phyloP scores from a whole-genome alignment of 2,113 vertebrate genomes.

The Paramormyrops kingsleyae region DNA sequence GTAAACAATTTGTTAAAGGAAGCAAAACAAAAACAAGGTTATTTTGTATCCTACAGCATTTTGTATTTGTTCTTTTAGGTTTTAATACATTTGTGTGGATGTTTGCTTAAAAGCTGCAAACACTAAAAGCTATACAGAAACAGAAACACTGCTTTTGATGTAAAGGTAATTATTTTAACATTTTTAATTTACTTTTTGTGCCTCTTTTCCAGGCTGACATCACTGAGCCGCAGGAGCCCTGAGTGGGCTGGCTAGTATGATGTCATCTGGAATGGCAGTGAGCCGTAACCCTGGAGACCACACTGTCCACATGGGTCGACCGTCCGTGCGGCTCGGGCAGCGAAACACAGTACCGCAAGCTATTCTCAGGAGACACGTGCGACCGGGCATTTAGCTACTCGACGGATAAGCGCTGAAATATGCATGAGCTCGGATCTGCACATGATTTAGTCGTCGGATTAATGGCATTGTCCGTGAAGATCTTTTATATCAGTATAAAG shows the following conservation, averaged over 20 bases:
- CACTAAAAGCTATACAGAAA: not conserved
- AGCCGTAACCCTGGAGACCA: not conserved
- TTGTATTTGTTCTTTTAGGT: not conserved
- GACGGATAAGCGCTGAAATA: constrained; percentile 15
- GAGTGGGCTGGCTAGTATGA: not conserved
- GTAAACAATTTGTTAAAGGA: not conserved
- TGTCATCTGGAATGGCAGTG: not conserved
- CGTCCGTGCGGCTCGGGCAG: not conserved
- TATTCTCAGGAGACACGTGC: not conserved
- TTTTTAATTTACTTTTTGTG: not conserved
- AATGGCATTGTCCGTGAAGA: not conserved
- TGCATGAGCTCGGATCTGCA: constrained; percentile 9
- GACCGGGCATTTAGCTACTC: not conserved
- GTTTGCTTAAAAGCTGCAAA: not conserved
- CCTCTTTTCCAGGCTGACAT: not conserved
- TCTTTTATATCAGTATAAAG: not conserved
- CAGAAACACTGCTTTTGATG: not conserved
- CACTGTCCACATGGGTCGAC: not conserved
- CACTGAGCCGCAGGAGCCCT: not conserved
- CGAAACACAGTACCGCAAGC: not conserved
- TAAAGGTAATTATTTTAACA: not conserved
- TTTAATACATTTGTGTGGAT: not conserved
- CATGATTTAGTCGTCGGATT: constrained; percentile 8
- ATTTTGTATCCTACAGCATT: not conserved
- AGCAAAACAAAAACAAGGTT: not conserved